Evolutionary conservation across 2,888 invertebrate genomes (phyloP).

Genomic region (Brachylomia viminalis): DNA sequence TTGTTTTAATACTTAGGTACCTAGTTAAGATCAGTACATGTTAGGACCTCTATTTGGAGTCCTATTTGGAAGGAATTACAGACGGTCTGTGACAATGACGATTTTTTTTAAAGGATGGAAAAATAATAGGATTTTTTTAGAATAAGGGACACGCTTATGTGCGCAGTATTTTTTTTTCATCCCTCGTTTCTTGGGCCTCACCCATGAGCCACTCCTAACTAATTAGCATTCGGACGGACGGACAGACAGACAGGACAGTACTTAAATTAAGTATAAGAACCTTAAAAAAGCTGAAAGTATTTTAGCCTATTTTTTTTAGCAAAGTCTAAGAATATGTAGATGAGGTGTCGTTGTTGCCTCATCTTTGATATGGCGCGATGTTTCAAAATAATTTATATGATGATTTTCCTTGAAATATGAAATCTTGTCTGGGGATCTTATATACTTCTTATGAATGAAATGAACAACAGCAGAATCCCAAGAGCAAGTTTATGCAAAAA

Average conservation of each 20-base stretch:
- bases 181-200: too few species aligned
- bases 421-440: too few species aligned
- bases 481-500: conserved; percentile 10
- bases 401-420: neutral
- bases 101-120: neutral
- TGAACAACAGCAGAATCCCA: neutral
- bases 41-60: neutral
- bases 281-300: neutral
- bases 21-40: too few species aligned
- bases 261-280: too few species aligned
- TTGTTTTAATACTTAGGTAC: conserved; percentile 2
- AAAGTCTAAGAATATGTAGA: neutral
- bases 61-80: neutral
- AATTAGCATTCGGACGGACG: neutral
- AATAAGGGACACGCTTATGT: too few species aligned
- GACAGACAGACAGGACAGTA: too few species aligned
- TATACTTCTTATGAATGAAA: neutral
- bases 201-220: too few species aligned
- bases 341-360: neutral
- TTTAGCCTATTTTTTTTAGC: neutral
- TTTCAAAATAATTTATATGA: neutral
- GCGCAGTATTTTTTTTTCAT: too few species aligned
- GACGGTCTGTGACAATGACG: neutral
- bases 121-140: neutral
- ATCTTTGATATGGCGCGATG: neutral